Evolutionary conservation across 2,797 vertebrate genomes (phyloP).

Genomic region (Notolepis coatsorum): DNA sequence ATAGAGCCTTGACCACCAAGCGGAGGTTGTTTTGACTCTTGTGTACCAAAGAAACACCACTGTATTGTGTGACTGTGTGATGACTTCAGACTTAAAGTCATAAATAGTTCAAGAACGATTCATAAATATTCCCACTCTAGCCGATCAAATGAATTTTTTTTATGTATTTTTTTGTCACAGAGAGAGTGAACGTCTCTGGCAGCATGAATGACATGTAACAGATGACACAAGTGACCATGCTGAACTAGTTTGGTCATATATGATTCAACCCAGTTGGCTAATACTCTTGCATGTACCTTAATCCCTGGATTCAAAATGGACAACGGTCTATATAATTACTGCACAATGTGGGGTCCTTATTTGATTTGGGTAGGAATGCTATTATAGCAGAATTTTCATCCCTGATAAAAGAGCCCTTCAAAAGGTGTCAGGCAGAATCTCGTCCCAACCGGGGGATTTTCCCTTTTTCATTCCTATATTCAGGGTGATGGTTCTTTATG

Average conservation of each 20-base stretch:
- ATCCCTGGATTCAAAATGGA: not conserved
- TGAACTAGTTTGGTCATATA: slow-evolving; percentile 13
- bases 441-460: slow-evolving; percentile 2
- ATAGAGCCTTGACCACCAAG: slow-evolving; percentile 33
- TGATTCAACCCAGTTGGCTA: not conserved
- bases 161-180: no score
- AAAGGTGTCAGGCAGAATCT: not conserved
- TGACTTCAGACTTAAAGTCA: not conserved
- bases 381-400: no score
- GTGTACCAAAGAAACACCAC: no score
- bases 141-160: no score
- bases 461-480: no score
- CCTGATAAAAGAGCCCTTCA: no score
- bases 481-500: no score
- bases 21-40: slow-evolving; percentile 28
- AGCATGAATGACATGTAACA: not conserved
- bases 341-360: not conserved
- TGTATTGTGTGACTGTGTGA: no score
- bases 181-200: not conserved
- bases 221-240: not conserved
- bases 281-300: not conserved
- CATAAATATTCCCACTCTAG: not conserved
- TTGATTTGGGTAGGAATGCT: not conserved
- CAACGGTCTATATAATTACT: not conserved
- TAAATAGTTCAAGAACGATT: no score